phyloP scores from a whole-genome alignment of 2,888 invertebrate genomes.

The Didymodactylos carnosus region DNA sequence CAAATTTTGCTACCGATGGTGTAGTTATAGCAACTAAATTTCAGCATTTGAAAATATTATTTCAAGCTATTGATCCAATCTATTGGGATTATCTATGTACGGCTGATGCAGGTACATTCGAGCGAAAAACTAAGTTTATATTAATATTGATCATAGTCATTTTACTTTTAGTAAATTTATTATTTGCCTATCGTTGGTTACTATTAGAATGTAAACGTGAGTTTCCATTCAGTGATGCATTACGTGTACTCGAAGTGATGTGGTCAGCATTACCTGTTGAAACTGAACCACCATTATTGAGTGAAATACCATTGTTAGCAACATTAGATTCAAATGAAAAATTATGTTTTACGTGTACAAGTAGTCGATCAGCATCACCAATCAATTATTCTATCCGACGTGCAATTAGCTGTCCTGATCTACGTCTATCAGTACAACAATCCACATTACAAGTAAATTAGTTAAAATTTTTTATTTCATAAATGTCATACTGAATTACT shows the following conservation, averaged over 20 bases:
- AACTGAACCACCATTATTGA: not conserved
- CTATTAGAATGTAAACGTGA: slow-evolving; percentile 89
- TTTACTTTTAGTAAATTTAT: slow-evolving; percentile 42
- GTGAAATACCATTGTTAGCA: not conserved
- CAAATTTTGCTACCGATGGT: slow-evolving; percentile 68
- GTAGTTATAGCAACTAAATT: slow-evolving; percentile 82
- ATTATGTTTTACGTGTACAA: too few species aligned
- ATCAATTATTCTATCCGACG: too few species aligned
- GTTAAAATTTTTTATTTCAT: too few species aligned
- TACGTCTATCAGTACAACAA: not conserved
- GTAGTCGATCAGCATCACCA: not conserved
- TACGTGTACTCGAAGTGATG: slow-evolving; percentile 78
- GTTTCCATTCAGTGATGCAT: slow-evolving; percentile 81
- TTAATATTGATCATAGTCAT: not conserved
- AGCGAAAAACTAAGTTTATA: not conserved
- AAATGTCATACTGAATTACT: too few species aligned
- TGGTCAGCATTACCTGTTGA: slow-evolving; percentile 41
- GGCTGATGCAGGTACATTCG: slow-evolving; percentile 52
- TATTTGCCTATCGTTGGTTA: slow-evolving; percentile 91
- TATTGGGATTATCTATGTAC: slow-evolving; percentile 70
- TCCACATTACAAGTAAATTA: too few species aligned
- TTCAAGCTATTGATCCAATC: slow-evolving; percentile 74
- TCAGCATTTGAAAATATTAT: slow-evolving; percentile 64
- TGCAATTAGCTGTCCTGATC: not conserved
- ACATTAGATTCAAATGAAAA: not conserved